Evolutionary conservation across 2,113 vertebrate genomes (phyloP).

Genomic region (Cololabis saira): DNA sequence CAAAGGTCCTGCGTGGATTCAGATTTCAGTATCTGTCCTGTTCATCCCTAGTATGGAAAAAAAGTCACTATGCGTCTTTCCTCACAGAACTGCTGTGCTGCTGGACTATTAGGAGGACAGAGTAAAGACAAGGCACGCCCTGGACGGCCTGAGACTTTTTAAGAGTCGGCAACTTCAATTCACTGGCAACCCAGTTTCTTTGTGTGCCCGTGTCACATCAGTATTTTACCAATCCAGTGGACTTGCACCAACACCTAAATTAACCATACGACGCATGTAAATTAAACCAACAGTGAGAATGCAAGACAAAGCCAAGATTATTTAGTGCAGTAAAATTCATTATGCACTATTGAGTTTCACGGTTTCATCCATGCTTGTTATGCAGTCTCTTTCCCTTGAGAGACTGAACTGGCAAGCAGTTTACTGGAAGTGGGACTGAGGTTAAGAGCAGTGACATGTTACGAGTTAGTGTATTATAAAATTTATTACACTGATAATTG

Average conservation of each 20-base stretch:
- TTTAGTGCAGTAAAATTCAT: constrained; percentile 30
- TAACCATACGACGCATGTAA: constrained; percentile 12
- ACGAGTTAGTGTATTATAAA: constrained; percentile 26
- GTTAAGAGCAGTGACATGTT: constrained; percentile 40
- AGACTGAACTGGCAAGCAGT: constrained; percentile 34
- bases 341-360: constrained; percentile 55
- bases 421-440: constrained; percentile 35
- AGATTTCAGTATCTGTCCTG: constrained; percentile 1
- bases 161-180: constrained; percentile 9
- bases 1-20: constrained; percentile 8
- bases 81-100: constrained; percentile 7
- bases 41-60: constrained; percentile 20
- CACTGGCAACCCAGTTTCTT: constrained; percentile 8
- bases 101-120: background rate
- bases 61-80: background rate
- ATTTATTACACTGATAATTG: constrained; percentile 53
- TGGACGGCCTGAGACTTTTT: constrained; percentile 13
- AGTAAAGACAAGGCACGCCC: constrained; percentile 32
- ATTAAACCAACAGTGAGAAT: constrained; percentile 38
- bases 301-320: constrained; percentile 15
- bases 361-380: constrained; percentile 43
- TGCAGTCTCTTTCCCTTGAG: constrained; percentile 47
- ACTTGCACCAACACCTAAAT: constrained; percentile 14
- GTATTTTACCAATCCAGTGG: constrained; percentile 9
- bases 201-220: background rate